phyloP scores from a whole-genome alignment of 2,888 invertebrate species.

The Lasioglossum lativentre region DNA sequence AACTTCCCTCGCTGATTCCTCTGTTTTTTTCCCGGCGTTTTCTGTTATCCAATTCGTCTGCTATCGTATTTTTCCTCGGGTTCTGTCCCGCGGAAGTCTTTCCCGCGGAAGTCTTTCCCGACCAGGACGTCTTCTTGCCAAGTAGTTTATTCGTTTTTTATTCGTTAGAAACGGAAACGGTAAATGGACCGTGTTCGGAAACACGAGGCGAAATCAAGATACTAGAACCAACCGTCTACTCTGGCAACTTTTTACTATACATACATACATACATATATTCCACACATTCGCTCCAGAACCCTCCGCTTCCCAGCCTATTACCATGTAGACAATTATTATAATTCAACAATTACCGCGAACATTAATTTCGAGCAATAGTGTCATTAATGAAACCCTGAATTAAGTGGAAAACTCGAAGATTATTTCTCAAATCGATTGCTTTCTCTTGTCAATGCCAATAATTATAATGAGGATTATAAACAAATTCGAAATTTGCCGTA shows the following conservation, averaged over 20 bases:
- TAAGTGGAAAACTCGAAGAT: not conserved
- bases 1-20: slow-evolving; percentile 12
- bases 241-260: slow-evolving; percentile 21
- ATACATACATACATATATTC: not conserved
- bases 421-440: not conserved
- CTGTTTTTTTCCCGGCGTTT: not conserved
- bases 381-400: not conserved
- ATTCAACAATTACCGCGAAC: not conserved
- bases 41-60: slow-evolving; percentile 38
- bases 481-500: not conserved
- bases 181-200: slow-evolving; percentile 39
- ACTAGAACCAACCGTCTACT: slow-evolving; percentile 10
- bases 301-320: not conserved
- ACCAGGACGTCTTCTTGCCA: slow-evolving; percentile 18
- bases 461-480: not conserved
- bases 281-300: not conserved
- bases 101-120: slow-evolving; percentile 33
- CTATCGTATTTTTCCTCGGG: not conserved
- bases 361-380: not conserved
- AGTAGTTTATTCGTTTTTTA: slow-evolving; percentile 34
- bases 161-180: slow-evolving; percentile 31
- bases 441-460: too few relatives aligned
- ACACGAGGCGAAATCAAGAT: slow-evolving; percentile 32
- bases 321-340: not conserved
- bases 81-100: slow-evolving; percentile 27